These are phyloP conservation scores for Cacajao melanocephalus DNA, from an alignment of 2,797 vertebrate genomes.

Conservation along the genomic window DNA sequence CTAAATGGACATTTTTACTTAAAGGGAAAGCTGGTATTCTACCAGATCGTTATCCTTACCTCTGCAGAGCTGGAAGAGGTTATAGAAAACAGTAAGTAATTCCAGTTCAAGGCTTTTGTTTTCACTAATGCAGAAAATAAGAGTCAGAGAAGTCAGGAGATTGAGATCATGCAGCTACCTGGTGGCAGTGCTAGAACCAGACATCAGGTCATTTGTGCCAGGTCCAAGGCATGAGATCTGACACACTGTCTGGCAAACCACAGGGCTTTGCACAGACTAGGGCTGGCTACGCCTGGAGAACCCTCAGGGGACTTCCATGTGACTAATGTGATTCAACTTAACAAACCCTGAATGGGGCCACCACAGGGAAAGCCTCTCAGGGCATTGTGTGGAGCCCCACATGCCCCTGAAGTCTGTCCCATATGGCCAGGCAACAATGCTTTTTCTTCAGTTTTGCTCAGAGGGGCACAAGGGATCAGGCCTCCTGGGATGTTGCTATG, in stretches of 20 bases:
- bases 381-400: background rate
- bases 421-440: background rate
- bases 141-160: background rate
- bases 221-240: background rate
- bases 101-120: background rate
- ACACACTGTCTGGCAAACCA: background rate
- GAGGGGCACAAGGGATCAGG: too few species aligned
- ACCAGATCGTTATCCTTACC: background rate
- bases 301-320: fast-evolving
- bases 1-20: background rate
- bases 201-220: background rate
- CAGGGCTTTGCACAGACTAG: background rate
- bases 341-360: background rate
- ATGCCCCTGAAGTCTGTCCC: background rate
- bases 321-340: background rate
- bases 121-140: conserved; percentile 17
- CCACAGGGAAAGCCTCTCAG: background rate
- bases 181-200: background rate
- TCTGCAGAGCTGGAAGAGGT: background rate
- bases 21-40: background rate
- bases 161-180: background rate
- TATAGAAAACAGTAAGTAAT: background rate
- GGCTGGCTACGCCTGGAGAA: background rate
- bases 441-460: background rate
- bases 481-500: background rate